phyloP scores from a whole-genome alignment of 2,113 vertebrate genomes.

The Misgurnus anguillicaudatus region DNA sequence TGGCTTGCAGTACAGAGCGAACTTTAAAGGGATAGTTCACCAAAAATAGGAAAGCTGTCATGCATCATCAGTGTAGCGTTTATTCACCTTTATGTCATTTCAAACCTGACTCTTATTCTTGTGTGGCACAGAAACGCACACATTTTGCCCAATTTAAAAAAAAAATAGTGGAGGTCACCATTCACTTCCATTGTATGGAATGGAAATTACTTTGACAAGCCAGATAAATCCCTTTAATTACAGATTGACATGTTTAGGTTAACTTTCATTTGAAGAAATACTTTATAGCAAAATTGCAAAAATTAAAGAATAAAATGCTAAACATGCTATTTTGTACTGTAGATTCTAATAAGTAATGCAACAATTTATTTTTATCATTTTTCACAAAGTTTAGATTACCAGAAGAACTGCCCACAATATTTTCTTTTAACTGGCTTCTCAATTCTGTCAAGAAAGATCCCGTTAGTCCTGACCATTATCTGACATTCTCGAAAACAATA shows the following conservation, averaged over 20 bases:
- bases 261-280: not conserved
- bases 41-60: not conserved
- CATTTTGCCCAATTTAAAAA: no score
- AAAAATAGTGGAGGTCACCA: no score
- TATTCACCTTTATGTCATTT: not conserved
- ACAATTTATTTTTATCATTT: not conserved
- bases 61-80: not conserved
- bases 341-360: not conserved
- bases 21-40: not conserved
- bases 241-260: not conserved
- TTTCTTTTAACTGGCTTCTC: not conserved
- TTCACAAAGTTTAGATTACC: not conserved
- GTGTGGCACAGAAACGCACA: no score
- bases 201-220: not conserved
- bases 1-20: not conserved
- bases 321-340: not conserved
- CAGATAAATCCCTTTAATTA: no score
- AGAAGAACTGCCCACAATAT: not conserved
- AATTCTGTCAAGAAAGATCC: not conserved
- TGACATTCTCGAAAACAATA: conserved; percentile 43
- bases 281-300: not conserved
- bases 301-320: not conserved
- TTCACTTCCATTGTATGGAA: not conserved
- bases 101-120: no score
- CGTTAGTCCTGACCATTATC: conserved; percentile 6